A percentile compares a stretch with the other conserved stretches of the same genome.
Evolutionary conservation across 2,888 invertebrate species (phyloP).

Genomic region (Parnassius mnemosyne): DNA sequence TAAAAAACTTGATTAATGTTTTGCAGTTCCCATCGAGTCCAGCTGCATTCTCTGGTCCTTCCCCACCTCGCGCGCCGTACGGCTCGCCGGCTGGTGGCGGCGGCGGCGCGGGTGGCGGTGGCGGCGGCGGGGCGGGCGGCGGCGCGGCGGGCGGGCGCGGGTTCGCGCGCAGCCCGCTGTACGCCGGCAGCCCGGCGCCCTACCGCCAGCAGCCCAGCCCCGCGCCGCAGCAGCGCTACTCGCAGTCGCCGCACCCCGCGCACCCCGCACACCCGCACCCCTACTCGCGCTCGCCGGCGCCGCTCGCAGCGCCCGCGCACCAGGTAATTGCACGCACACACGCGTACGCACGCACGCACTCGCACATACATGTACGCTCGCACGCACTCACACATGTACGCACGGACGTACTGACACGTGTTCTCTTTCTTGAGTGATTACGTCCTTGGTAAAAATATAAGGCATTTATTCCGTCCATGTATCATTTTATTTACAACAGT

Average conservation of each 20-base stretch:
- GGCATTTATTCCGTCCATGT: too few relatives aligned
- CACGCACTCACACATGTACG: too few relatives aligned
- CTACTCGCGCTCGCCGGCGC: conserved; percentile 49
- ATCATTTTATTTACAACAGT: too few relatives aligned
- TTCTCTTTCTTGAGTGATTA: too few relatives aligned
- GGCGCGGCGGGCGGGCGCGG: conserved; percentile 31
- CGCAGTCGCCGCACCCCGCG: conserved; percentile 34
- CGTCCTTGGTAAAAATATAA: too few relatives aligned
- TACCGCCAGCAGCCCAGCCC: conserved; percentile 46
- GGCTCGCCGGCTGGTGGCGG: conserved; percentile 36
- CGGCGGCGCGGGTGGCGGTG: conserved; percentile 9
- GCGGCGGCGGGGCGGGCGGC: conserved; percentile 28
- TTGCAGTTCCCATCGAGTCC: conserved; percentile 58
- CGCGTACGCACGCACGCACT: background rate
- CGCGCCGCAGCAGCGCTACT: conserved; percentile 33
- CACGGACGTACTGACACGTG: background rate
- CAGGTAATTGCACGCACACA: conserved; percentile 29
- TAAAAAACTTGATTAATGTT: too few relatives aligned
- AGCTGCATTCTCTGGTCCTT: conserved; percentile 42
- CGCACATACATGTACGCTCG: background rate
- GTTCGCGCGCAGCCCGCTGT: conserved; percentile 60
- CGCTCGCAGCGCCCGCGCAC: conserved; percentile 34
- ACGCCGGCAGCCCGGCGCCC: conserved; percentile 54
- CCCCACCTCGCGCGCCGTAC: conserved; percentile 36
- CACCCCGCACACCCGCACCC: conserved; percentile 48